Evolutionary conservation across 1,140 invertebrate species (phyloP).

Genomic region (Monochamus saltuarius): DNA sequence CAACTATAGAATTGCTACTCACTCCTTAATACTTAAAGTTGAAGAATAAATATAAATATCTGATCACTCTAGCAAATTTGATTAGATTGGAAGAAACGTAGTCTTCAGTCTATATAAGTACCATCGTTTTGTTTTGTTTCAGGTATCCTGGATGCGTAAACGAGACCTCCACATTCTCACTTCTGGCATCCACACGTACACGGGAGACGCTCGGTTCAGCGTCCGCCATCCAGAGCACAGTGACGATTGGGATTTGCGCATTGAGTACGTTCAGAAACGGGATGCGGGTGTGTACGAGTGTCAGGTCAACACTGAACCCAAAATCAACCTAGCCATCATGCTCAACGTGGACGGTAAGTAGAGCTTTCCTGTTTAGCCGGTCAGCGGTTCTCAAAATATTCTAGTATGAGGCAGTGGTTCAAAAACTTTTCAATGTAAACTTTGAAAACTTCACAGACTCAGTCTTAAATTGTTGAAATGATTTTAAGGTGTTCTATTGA

Average conservation of each 20-base stretch:
- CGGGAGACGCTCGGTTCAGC: slow-evolving; percentile 81
- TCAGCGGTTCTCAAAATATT: not conserved
- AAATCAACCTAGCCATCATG: slow-evolving; percentile 77
- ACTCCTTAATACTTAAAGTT: too few species aligned
- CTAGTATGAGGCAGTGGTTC: not conserved
- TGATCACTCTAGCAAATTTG: too few species aligned
- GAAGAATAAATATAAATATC: too few species aligned
- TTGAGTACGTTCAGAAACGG: slow-evolving; percentile 80
- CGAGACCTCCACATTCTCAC: slow-evolving; percentile 87
- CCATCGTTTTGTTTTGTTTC: slow-evolving; percentile 40
- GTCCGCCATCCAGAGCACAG: slow-evolving; percentile 79
- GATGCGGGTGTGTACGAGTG: slow-evolving; percentile 90
- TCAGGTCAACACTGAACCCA: slow-evolving; percentile 81
- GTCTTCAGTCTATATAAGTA: too few species aligned
- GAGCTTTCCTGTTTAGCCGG: not conserved
- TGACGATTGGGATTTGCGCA: slow-evolving; percentile 90
- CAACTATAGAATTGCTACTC: too few species aligned
- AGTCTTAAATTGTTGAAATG: too few species aligned
- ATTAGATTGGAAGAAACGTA: too few species aligned
- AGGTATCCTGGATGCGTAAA: slow-evolving; percentile 93
- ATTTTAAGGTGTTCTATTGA: too few species aligned
- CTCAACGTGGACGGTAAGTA: slow-evolving; percentile 75
- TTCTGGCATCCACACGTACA: slow-evolving; percentile 83
- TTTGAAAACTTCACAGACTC: too few species aligned
- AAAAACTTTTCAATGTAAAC: not conserved